Conservation (phyloP, 2,113 vertebrate genomes). For the Tautogolabrus adspersus region DNA sequence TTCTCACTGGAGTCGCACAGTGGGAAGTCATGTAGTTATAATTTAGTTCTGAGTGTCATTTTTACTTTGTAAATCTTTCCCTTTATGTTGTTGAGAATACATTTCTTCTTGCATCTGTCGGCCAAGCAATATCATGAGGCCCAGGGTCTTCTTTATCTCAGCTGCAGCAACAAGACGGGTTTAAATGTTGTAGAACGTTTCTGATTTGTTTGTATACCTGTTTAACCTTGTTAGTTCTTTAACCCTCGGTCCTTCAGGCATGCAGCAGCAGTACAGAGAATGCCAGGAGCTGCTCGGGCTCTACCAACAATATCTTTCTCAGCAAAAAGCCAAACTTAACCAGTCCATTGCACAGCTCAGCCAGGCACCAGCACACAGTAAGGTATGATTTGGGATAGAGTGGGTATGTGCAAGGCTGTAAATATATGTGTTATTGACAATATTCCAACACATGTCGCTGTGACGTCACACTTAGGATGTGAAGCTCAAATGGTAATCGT, state of each 20-base stretch:
- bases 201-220: constrained; percentile 7
- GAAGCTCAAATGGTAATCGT: no score
- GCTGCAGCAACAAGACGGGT: constrained; percentile 13
- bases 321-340: constrained; percentile 93
- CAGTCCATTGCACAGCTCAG: constrained; percentile 88
- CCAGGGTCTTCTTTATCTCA: background rate
- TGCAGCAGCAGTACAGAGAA: constrained; percentile 95
- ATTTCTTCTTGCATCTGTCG: background rate
- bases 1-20: background rate
- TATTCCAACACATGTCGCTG: no score
- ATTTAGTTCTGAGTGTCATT: background rate
- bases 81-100: background rate
- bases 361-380: constrained; percentile 80
- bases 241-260: constrained; percentile 85
- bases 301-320: constrained; percentile 96
- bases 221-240: constrained; percentile 80
- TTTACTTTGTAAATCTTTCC: background rate
- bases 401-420: background rate
- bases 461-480: no score
- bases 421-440: background rate
- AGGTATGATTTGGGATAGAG: constrained; percentile 86
- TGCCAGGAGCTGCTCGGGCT: constrained; percentile 95
- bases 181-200: background rate
- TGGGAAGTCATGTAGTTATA: background rate
- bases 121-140: background rate